phyloP scores from a whole-genome alignment of 1,140 invertebrate species.

The Diorhabda sublineata region DNA sequence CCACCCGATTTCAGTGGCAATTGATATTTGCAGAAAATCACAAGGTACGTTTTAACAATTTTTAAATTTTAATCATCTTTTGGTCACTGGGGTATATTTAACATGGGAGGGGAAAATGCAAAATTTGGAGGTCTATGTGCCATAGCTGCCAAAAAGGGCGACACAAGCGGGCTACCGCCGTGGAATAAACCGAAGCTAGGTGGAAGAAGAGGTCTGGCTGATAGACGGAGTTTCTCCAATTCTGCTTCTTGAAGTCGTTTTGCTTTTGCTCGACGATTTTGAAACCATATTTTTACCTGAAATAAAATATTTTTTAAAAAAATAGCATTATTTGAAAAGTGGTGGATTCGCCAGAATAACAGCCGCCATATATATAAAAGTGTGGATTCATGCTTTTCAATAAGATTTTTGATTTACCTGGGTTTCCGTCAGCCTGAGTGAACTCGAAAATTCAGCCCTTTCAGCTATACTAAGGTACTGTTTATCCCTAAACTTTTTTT shows the following conservation, averaged over 20 bases:
- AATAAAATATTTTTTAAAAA: conserved; percentile 39
- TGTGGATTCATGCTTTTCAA: background rate
- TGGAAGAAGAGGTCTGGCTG: conserved; percentile 42
- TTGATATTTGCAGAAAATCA: too few relatives aligned
- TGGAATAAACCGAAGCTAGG: conserved; percentile 43
- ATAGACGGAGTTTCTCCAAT: conserved; percentile 69
- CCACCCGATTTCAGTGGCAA: too few relatives aligned
- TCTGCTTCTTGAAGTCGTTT: conserved; percentile 93
- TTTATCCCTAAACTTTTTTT: conserved; percentile 94
- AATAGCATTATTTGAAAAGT: background rate
- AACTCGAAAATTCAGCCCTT: conserved; percentile 92
- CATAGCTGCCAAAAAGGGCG: conserved; percentile 45
- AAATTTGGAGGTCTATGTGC: conserved; percentile 44
- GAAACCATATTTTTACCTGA: conserved; percentile 96
- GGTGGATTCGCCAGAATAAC: background rate
- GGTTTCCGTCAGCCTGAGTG: conserved; percentile 91
- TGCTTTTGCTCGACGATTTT: conserved; percentile 91
- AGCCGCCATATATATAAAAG: too few relatives aligned
- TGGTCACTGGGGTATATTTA: conserved; percentile 41
- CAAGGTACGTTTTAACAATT: too few relatives aligned
- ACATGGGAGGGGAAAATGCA: conserved; percentile 32
- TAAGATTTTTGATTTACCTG: conserved; percentile 58
- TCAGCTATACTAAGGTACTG: conserved; percentile 96
- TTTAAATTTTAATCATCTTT: background rate
- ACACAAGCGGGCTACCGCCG: conserved; percentile 35